A percentile compares a stretch with the other conserved stretches of the same genome.
phyloP scores from a whole-genome alignment of 2,888 invertebrate species.

The Clostera curtula region DNA sequence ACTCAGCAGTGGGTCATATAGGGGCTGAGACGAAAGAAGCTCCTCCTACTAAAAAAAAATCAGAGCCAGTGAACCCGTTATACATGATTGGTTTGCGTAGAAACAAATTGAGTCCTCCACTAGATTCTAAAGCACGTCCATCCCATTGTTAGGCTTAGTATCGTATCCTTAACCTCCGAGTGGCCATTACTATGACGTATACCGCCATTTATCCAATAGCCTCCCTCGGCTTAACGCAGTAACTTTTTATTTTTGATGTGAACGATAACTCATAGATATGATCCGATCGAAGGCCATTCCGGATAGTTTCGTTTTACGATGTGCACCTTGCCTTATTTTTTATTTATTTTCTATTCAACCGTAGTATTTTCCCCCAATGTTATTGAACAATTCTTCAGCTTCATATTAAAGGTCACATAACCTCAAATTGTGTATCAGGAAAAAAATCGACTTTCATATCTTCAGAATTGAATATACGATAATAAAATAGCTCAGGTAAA shows the following conservation, averaged over 20 bases:
- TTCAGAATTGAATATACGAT: no score
- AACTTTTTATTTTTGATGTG: constrained; percentile 35
- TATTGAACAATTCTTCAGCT: background rate
- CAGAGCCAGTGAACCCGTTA: no score
- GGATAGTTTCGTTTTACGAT: constrained; percentile 11
- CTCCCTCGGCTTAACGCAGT: constrained; percentile 26
- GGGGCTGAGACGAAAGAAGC: no score
- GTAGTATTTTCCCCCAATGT: background rate
- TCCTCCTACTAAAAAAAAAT: no score
- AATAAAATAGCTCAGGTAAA: no score
- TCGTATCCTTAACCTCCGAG: constrained; percentile 39
- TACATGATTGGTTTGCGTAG: background rate
- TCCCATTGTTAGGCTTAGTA: constrained; percentile 13
- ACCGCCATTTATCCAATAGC: constrained; percentile 28
- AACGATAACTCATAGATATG: constrained; percentile 28
- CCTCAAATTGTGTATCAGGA: no score
- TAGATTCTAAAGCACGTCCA: constrained; percentile 3
- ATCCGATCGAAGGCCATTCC: constrained; percentile 16
- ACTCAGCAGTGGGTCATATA: no score
- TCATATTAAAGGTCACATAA: no score
- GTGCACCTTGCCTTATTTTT: background rate
- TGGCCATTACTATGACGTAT: constrained; percentile 47
- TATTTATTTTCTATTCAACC: background rate
- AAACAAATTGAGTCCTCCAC: constrained; percentile 2
- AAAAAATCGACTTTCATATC: no score